Percentiles rank a stretch among this genome's conserved stretches.
These are phyloP conservation scores for Ceratosolen fusciceps DNA, from an alignment of 1,140 invertebrate species.

Conservation along the genomic window DNA sequence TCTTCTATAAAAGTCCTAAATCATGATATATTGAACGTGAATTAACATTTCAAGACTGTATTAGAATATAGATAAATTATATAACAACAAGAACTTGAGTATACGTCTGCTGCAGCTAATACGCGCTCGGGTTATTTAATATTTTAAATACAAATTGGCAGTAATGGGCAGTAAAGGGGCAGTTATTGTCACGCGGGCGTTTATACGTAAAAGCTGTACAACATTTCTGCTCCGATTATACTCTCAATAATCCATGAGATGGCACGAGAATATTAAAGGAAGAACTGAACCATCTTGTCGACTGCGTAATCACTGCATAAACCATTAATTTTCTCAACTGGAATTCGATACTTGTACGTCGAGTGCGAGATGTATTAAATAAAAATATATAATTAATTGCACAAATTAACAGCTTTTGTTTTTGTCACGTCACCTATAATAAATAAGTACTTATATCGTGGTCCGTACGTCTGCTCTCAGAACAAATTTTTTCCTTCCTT, in stretches of 20 bases:
- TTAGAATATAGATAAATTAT: conserved; percentile 32
- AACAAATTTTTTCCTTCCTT: too few relatives aligned
- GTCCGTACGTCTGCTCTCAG: too few relatives aligned
- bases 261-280: conserved; percentile 44
- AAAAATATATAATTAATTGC: conserved; percentile 44
- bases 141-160: conserved; percentile 42
- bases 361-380: conserved; percentile 50
- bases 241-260: conserved; percentile 40
- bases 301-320: conserved; percentile 43
- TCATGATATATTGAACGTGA: conserved; percentile 34
- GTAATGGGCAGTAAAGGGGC: conserved; percentile 28
- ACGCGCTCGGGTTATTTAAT: conserved; percentile 34
- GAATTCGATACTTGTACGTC: conserved; percentile 49
- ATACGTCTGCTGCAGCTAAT: conserved; percentile 20
- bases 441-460: too few relatives aligned
- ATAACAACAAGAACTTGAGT: conserved; percentile 28
- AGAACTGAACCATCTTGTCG: conserved; percentile 34
- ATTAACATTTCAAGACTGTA: conserved; percentile 36
- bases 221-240: conserved; percentile 40
- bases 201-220: conserved; percentile 35
- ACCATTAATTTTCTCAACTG: conserved; percentile 45
- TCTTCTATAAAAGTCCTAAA: conserved; percentile 29
- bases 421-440: too few relatives aligned
- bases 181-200: conserved; percentile 33
- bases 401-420: conserved; percentile 27